Evolutionary conservation across 2,797 vertebrate genomes (phyloP).

Genomic region (Chelon auratus): DNA sequence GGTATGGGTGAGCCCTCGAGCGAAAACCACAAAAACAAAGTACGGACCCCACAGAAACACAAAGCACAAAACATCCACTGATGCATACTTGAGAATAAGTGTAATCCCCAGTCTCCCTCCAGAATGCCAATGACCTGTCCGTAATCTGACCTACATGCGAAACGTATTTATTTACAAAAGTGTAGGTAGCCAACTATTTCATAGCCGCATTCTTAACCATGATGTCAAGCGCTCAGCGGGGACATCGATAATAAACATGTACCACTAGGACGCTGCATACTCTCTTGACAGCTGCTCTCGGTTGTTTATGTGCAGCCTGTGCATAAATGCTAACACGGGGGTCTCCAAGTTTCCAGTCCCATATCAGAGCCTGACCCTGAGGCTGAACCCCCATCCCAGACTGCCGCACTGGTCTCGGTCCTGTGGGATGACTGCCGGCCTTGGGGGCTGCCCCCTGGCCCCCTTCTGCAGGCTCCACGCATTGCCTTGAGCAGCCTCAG

Average conservation of each 20-base stretch:
- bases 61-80: conserved; percentile 31
- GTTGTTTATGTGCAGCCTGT: conserved; percentile 74
- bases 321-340: conserved; percentile 73
- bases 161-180: conserved; percentile 69
- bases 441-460: conserved; percentile 64
- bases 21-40: not conserved
- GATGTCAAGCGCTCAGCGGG: conserved; percentile 69
- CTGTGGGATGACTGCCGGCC: conserved; percentile 60
- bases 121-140: conserved; percentile 58
- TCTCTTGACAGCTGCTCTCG: conserved; percentile 70
- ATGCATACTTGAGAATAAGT: conserved; percentile 52
- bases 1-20: conserved; percentile 2
- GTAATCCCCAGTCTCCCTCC: conserved; percentile 40
- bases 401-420: conserved; percentile 38
- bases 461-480: conserved; percentile 33
- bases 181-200: conserved; percentile 67
- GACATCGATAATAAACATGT: conserved; percentile 78
- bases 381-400: conserved; percentile 63
- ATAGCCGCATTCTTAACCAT: conserved; percentile 68
- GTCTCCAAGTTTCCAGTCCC: conserved; percentile 68
- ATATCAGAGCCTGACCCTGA: conserved; percentile 69
- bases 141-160: conserved; percentile 58
- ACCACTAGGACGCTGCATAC: conserved; percentile 58
- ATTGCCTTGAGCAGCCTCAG: conserved; percentile 53
- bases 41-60: conserved; percentile 19